Percentiles rank a stretch among this genome's conserved stretches.
These are phyloP conservation scores for Masnerella sp. DNA, from an alignment of 2,888 invertebrate species.

Conservation along the genomic window DNA sequence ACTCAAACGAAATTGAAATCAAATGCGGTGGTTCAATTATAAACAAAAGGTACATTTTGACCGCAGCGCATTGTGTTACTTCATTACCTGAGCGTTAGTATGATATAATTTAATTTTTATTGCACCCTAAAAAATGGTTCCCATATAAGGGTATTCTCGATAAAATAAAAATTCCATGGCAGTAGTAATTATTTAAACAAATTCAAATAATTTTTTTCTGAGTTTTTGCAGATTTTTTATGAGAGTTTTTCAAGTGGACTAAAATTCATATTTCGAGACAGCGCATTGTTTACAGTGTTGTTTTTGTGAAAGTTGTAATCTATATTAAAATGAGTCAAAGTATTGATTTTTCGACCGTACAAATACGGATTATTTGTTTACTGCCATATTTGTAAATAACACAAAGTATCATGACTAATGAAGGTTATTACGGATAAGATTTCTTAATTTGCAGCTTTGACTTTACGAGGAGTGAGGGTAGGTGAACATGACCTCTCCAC, in stretches of 20 bases:
- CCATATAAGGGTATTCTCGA: too few species aligned
- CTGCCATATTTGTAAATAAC: neutral
- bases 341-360: too few species aligned
- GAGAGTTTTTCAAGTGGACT: too few species aligned
- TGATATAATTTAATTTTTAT: too few species aligned
- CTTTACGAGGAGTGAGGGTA: slow-evolving; percentile 79
- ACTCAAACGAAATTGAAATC: slow-evolving; percentile 65
- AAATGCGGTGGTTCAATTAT: slow-evolving; percentile 79
- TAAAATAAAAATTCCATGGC: slow-evolving; percentile 1
- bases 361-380: too few species aligned
- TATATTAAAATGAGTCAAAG: too few species aligned
- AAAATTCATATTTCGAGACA: too few species aligned
- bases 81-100: slow-evolving; percentile 26
- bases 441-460: slow-evolving; percentile 61
- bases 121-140: neutral
- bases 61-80: slow-evolving; percentile 77
- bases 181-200: too few species aligned
- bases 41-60: slow-evolving; percentile 79
- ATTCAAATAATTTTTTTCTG: too few species aligned
- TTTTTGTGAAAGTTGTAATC: too few species aligned
- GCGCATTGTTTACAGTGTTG: too few species aligned
- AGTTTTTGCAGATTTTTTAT: too few species aligned
- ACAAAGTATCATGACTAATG: neutral
- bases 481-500: slow-evolving; percentile 81
- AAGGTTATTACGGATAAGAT: neutral